Evolutionary conservation across 2,113 vertebrate genomes (phyloP).

Genomic region (Oryzias celebensis): DNA sequence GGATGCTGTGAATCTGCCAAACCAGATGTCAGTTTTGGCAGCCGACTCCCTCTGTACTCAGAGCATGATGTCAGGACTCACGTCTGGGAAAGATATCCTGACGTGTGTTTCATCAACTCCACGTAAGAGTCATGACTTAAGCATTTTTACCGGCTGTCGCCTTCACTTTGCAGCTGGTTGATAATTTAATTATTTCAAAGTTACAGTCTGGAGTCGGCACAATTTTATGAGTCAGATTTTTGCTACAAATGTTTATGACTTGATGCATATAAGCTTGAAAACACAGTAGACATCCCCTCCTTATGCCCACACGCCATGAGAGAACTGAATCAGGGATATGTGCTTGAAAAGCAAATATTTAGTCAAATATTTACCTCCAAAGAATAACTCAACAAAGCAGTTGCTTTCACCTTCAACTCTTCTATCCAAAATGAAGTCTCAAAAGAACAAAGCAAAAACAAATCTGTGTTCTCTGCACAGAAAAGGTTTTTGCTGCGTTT

Average conservation of each 20-base stretch:
- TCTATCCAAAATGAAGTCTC: too few species aligned
- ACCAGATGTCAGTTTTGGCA: slow-evolving; percentile 42
- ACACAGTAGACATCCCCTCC: not conserved
- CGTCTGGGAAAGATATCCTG: slow-evolving; percentile 36
- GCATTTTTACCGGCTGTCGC: not conserved
- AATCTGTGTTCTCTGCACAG: too few species aligned
- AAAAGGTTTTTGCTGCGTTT: too few species aligned
- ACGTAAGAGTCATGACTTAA: slow-evolving; percentile 17
- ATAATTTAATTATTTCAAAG: not conserved
- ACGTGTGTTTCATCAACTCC: slow-evolving; percentile 19
- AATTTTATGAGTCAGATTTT: not conserved
- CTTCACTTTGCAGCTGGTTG: not conserved
- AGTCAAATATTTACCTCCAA: slow-evolving; percentile 29
- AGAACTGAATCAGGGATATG: not conserved
- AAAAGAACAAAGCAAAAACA: too few species aligned
- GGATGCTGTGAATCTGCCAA: slow-evolving; percentile 27
- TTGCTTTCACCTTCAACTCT: slow-evolving; percentile 10
- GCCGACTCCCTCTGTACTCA: slow-evolving; percentile 20
- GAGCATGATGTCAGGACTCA: slow-evolving; percentile 37
- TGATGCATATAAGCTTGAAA: not conserved
- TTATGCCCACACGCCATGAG: not conserved
- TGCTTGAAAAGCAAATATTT: slow-evolving; percentile 32
- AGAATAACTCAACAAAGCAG: not conserved
- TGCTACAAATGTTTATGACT: not conserved
- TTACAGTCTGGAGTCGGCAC: not conserved